These are phyloP conservation scores for Epizoanthus illoricatus DNA, from an alignment of 92 coral and sea anemone species.

Conservation along the genomic window DNA sequence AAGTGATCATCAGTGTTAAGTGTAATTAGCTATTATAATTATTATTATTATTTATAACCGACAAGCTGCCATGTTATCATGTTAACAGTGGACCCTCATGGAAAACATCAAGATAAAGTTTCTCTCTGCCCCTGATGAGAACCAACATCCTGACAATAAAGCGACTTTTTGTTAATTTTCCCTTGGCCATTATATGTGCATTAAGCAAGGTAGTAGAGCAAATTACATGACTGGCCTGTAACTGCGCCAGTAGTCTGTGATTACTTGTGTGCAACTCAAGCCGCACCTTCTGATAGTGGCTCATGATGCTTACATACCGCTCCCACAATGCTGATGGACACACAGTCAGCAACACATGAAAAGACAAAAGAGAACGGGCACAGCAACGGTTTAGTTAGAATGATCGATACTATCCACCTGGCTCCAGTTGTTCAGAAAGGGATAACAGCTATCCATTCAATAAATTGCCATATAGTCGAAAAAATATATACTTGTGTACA, in stretches of 20 bases:
- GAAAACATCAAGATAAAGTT: too few relatives aligned
- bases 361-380: slow-evolving; percentile 7
- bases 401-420: too few relatives aligned
- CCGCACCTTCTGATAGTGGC: slow-evolving; percentile 99
- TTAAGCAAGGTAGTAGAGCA: slow-evolving; percentile 27
- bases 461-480: too few relatives aligned
- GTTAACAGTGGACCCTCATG: too few relatives aligned
- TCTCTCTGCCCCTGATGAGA: too few relatives aligned
- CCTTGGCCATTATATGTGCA: slow-evolving; percentile 18
- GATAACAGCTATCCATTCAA: too few relatives aligned
- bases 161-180: slow-evolving; percentile 12
- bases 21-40: too few relatives aligned
- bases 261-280: slow-evolving; percentile 96
- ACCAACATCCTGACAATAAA: not conserved
- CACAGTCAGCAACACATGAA: not conserved
- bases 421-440: too few relatives aligned
- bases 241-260: slow-evolving; percentile 93
- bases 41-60: too few relatives aligned
- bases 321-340: slow-evolving; percentile 87
- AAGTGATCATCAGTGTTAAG: too few relatives aligned
- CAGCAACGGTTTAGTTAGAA: not conserved
- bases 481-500: too few relatives aligned
- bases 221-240: slow-evolving; percentile 98
- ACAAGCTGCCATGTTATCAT: too few relatives aligned
- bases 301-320: slow-evolving; percentile 75